A percentile compares a stretch with the other conserved stretches of the same genome.
phyloP scores from a whole-genome alignment of 2,113 vertebrate species.

The Holacanthus passer region DNA sequence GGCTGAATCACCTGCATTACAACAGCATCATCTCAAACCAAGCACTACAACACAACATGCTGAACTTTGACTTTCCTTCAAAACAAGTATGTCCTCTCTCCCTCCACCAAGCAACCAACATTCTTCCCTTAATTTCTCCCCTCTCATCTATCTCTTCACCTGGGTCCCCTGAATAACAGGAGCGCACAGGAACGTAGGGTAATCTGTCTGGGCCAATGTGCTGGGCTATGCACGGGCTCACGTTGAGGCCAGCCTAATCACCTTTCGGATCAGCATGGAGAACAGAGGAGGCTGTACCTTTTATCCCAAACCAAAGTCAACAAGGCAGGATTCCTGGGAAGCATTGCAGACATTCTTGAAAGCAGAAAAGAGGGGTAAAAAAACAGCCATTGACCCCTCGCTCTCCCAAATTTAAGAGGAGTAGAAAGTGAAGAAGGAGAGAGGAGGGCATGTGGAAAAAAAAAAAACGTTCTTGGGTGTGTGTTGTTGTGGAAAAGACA shows the following conservation, averaged over 20 bases:
- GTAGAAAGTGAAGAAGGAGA: slow-evolving; percentile 49
- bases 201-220: slow-evolving; percentile 74
- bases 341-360: slow-evolving; percentile 87
- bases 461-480: neutral
- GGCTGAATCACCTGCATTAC: neutral
- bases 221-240: slow-evolving; percentile 76
- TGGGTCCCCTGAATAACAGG: slow-evolving; percentile 58
- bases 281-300: slow-evolving; percentile 80
- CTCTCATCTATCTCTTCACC: slow-evolving; percentile 56
- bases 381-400: slow-evolving; percentile 64
- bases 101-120: slow-evolving; percentile 34
- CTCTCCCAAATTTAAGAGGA: slow-evolving; percentile 62
- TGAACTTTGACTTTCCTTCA: slow-evolving; percentile 26
- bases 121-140: slow-evolving; percentile 56
- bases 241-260: slow-evolving; percentile 80
- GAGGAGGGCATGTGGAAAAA: slow-evolving; percentile 21
- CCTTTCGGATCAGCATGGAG: slow-evolving; percentile 81
- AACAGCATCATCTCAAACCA: neutral
- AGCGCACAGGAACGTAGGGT: slow-evolving; percentile 67
- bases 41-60: neutral
- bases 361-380: slow-evolving; percentile 66
- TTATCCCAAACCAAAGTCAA: slow-evolving; percentile 87
- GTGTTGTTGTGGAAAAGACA: slow-evolving; percentile 6
- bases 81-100: slow-evolving; percentile 9
- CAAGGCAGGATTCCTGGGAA: slow-evolving; percentile 82